Evolutionary conservation across 23 tunicate genomes (phyloP).

Genomic region (Trididemnum clinides): DNA sequence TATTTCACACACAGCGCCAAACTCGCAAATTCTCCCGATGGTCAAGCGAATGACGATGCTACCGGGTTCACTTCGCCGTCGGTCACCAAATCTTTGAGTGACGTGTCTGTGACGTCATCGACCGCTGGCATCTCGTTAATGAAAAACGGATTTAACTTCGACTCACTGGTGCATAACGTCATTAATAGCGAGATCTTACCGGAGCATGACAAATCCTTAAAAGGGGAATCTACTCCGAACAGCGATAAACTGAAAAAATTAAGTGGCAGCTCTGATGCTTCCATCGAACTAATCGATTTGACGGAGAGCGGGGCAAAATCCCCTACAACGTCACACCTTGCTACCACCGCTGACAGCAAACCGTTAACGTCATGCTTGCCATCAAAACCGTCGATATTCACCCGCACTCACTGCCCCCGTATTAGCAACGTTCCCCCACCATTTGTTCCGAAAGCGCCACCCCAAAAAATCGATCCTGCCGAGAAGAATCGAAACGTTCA

Average conservation of each 20-base stretch:
- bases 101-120: not conserved
- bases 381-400: not conserved
- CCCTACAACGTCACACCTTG: not conserved
- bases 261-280: not conserved
- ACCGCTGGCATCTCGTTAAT: not conserved
- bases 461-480: not conserved
- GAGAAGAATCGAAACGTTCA: not conserved
- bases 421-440: constrained; percentile 55
- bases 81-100: not conserved
- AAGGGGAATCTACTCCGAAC: too few species aligned
- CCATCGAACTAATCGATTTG: constrained; percentile 14
- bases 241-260: not conserved
- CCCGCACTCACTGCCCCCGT: constrained; percentile 55
- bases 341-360: not conserved
- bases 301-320: not conserved
- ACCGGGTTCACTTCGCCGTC: not conserved
- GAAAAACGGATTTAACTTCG: constrained; percentile 34
- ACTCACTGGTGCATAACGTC: constrained; percentile 44
- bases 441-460: constrained; percentile 44
- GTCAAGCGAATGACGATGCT: not conserved
- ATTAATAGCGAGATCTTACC: constrained; percentile 27
- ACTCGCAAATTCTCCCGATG: not conserved
- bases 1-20: constrained; percentile 50
- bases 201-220: not conserved
- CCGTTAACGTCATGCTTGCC: not conserved